Evolutionary conservation across 1,140 invertebrate genomes (phyloP), one percentile per base, ranked within the genome.

Genomic region (Triops cancriformis): DNA sequence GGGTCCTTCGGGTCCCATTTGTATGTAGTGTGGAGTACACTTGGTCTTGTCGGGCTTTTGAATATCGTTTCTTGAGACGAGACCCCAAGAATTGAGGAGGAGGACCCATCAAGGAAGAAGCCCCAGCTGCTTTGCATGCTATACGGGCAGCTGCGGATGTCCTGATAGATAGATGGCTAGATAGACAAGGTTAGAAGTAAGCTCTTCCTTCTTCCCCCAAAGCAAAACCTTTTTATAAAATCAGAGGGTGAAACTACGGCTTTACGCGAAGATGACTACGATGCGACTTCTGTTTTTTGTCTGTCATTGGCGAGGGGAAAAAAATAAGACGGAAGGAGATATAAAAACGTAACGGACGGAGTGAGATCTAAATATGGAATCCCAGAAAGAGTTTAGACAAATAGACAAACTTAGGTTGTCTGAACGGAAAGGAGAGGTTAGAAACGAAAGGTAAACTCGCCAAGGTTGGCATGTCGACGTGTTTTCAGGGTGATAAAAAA

Each of bases 401-500:
- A 37, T 37, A 37, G 31, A 37, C 31, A 37, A 37, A 37, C 31
- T 37, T 37, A 37, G 31, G 31, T 2, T 4, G 31, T 37, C 31
- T 37, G 31, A 41, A 74, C 73, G 43, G 73, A 74, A 42, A 31
- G 43, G 18, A 31, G 28, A 27, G 4, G 23, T 42, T 41, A 74
- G 11, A 41, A 31, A 26, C 5, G 43, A 27, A 27, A 74, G 73
- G 27, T 42, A 31, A 37, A 28, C 28, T 41, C 28, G 4, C 14
- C 4, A 73, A 26, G 12, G 73, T 27, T 27, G 73, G 31, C 12
- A 73, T 27, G 31, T 26, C 26, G 31, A 74, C 37, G 37, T 28
- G 73, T 74, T 74, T 74, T 41, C 37, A 26, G 73, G 73, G n/a
- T 31, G 31, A 28, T 42, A 42, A 74, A 23, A 31, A 42, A 74